Evolutionary conservation across 23 tunicate species (phyloP).

Genomic region (Oikopleura dioica): DNA sequence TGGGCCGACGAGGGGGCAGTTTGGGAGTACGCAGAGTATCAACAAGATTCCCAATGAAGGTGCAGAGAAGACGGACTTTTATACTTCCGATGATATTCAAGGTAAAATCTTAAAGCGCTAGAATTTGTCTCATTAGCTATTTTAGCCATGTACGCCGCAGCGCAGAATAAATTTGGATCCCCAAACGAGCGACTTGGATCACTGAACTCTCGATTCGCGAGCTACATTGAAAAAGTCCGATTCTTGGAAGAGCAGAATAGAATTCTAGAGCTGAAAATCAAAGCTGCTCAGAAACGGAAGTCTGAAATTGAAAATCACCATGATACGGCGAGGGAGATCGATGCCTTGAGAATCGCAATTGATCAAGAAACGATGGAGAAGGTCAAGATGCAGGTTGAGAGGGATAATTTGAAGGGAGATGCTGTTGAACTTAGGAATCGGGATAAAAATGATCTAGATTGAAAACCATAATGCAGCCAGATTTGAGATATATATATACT

Average conservation of each 20-base stretch:
- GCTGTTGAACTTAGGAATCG: conserved; percentile 10
- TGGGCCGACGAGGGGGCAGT: too few species aligned
- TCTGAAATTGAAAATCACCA: conserved; percentile 1
- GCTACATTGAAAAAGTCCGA: conserved; percentile 94
- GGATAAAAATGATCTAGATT: too few species aligned
- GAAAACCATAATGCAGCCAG: too few species aligned
- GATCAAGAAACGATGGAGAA: conserved; percentile 74
- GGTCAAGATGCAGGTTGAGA: conserved; percentile 37
- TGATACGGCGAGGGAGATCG: neutral
- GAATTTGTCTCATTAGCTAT: too few species aligned
- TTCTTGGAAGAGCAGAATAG: conserved; percentile 70
- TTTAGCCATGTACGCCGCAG: too few species aligned
- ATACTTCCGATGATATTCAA: neutral
- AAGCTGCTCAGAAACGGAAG: conserved; percentile 20
- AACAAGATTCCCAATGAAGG: too few species aligned
- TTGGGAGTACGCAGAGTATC: too few species aligned
- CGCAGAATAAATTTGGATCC: too few species aligned
- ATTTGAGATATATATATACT: too few species aligned
- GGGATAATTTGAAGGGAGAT: conserved; percentile 39
- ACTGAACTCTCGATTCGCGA: conserved; percentile 73
- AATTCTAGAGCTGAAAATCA: conserved; percentile 36
- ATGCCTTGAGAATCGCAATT: conserved; percentile 8
- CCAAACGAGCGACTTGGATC: conserved; percentile 47
- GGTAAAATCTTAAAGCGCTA: too few species aligned
- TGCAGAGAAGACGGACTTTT: too few species aligned